Evolutionary conservation across 2,888 invertebrate species (phyloP).

Genomic region (Rotaria socialis): DNA sequence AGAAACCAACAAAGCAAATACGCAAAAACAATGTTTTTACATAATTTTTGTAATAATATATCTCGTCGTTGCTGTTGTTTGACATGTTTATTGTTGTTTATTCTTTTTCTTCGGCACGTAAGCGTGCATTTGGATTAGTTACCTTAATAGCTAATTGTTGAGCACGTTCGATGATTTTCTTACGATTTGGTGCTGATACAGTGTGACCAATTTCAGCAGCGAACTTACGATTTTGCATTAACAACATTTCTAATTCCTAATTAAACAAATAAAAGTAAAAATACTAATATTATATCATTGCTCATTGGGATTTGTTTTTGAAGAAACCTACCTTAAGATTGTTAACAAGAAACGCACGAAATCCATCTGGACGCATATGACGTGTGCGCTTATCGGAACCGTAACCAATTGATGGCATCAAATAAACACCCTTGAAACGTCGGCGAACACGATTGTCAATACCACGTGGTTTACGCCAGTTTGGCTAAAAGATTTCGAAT

Average conservation of each 20-base stretch:
- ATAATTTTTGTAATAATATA: neutral
- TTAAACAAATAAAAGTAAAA: neutral
- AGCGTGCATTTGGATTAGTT: slow-evolving; percentile 89
- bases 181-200: slow-evolving; percentile 94
- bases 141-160: slow-evolving; percentile 89
- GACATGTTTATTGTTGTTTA: slow-evolving; percentile 63
- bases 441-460: slow-evolving; percentile 99
- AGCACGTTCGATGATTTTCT: slow-evolving; percentile 88
- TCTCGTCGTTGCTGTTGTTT: neutral
- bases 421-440: slow-evolving; percentile 95
- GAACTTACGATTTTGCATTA: slow-evolving; percentile 97
- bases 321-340: slow-evolving; percentile 69
- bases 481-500: slow-evolving; percentile 65
- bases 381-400: slow-evolving; percentile 88
- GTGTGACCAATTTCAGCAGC: slow-evolving; percentile 96
- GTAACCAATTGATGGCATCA: slow-evolving; percentile 99
- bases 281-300: neutral
- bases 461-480: slow-evolving; percentile 99
- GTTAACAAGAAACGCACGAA: slow-evolving; percentile 86
- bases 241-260: slow-evolving; percentile 87
- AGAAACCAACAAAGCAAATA: slow-evolving; percentile 7
- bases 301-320: neutral
- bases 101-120: slow-evolving; percentile 97
- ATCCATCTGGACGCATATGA: slow-evolving; percentile 94
- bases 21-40: slow-evolving; percentile 9